A percentile compares a stretch with the other conserved stretches of the same genome.
Evolutionary conservation across 2,888 invertebrate genomes (phyloP).

Genomic region (Aleiodes testaceus): DNA sequence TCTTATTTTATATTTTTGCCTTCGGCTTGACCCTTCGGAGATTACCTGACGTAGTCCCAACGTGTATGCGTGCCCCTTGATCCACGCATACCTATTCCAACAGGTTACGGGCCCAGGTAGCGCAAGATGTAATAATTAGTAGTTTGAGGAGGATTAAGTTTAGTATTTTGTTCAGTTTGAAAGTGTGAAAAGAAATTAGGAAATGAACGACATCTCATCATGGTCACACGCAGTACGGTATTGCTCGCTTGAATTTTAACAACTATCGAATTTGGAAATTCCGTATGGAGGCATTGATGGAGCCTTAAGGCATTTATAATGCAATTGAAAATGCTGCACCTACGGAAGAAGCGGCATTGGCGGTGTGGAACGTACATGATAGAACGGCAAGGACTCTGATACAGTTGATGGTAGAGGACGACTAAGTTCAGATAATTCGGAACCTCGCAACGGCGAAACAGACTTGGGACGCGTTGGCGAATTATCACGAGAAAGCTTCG

Average conservation of each 20-base stretch:
- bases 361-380: not conserved
- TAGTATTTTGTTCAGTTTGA: too few species aligned
- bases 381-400: too few species aligned
- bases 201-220: not conserved
- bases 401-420: too few species aligned
- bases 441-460: too few species aligned
- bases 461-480: too few species aligned
- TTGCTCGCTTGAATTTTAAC: conserved; percentile 6
- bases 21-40: too few species aligned
- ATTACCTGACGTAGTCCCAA: too few species aligned
- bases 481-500: too few species aligned
- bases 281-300: conserved; percentile 3
- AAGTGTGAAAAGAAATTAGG: too few species aligned
- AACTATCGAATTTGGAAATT: conserved; percentile 13
- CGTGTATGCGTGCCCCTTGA: too few species aligned
- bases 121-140: conserved; percentile 7
- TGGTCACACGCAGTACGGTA: not conserved
- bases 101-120: conserved; percentile 20
- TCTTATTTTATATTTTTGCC: too few species aligned
- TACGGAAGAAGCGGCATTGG: not conserved
- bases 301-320: not conserved
- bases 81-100: not conserved
- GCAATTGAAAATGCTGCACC: not conserved
- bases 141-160: not conserved
- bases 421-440: too few species aligned